These are phyloP conservation scores for Conus canariensis DNA, from an alignment of 2,888 invertebrate species.

Conservation along the genomic window DNA sequence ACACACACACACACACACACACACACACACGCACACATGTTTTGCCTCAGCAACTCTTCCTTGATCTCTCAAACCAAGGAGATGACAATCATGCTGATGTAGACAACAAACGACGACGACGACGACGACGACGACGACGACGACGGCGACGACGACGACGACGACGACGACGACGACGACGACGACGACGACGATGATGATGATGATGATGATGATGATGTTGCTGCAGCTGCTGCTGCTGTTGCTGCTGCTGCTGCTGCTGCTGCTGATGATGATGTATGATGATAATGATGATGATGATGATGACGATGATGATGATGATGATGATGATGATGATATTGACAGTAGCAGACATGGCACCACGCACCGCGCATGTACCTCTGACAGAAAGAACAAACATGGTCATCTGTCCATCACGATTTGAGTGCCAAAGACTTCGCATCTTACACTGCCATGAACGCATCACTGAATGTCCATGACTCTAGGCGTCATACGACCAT, in stretches of 20 bases:
- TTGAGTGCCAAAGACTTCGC: too few relatives aligned
- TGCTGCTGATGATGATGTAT: not conserved
- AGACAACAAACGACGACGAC: not conserved
- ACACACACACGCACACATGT: too few relatives aligned
- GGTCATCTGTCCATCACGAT: too few relatives aligned
- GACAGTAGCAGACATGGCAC: not conserved
- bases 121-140: not conserved
- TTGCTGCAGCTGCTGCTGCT: conserved; percentile 48
- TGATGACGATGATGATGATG: not conserved
- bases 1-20: too few relatives aligned
- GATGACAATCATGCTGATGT: not conserved
- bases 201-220: conserved; percentile 52
- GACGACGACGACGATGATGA: not conserved
- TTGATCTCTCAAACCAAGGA: too few relatives aligned
- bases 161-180: not conserved
- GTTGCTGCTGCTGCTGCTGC: not conserved
- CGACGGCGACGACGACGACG: not conserved
- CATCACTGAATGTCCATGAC: too few relatives aligned
- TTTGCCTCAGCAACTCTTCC: too few relatives aligned
- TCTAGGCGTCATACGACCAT: too few relatives aligned
- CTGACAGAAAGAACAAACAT: too few relatives aligned
- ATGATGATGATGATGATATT: not conserved
- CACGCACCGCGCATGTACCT: too few relatives aligned
- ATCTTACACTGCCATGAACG: too few relatives aligned
- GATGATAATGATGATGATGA: not conserved